Evolutionary conservation across 2,888 invertebrate genomes (phyloP).

Genomic region (Chrysopilus asiliformis): DNA sequence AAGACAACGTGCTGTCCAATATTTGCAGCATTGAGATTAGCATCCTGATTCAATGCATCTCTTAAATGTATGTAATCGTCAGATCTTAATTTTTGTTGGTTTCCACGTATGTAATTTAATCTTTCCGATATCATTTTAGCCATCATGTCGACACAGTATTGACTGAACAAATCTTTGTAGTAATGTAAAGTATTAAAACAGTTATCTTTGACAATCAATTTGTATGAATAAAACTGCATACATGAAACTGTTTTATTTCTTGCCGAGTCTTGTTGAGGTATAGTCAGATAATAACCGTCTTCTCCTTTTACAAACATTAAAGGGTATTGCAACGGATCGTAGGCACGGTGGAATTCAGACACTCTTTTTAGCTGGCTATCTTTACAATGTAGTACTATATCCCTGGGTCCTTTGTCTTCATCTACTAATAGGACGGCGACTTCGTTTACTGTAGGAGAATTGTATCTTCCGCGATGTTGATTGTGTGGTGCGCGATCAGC

Average conservation of each 20-base stretch:
- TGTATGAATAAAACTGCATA: slow-evolving; percentile 17
- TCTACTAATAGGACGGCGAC: neutral
- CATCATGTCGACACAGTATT: slow-evolving; percentile 22
- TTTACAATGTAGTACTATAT: neutral
- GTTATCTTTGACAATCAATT: slow-evolving; percentile 8
- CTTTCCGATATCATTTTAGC: slow-evolving; percentile 21
- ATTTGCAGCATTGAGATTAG: neutral
- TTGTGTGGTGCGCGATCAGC: neutral
- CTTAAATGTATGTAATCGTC: neutral
- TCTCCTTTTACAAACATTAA: no score
- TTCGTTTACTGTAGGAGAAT: neutral
- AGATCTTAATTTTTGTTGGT: slow-evolving; percentile 18
- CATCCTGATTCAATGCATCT: neutral
- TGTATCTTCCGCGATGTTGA: neutral
- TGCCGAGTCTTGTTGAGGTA: no score
- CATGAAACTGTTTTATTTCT: no score
- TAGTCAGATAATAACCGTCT: no score
- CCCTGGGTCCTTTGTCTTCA: neutral
- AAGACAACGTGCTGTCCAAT: neutral
- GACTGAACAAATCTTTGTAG: slow-evolving; percentile 19
- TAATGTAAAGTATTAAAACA: slow-evolving; percentile 7
- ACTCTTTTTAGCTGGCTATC: neutral
- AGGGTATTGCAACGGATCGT: neutral
- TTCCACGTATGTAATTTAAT: slow-evolving; percentile 17
- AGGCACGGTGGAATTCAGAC: neutral